Evolutionary conservation across 2,113 vertebrate species (phyloP), one percentile per base, ranked within the genome.

Genomic region (Bagarius yarrelli): DNA sequence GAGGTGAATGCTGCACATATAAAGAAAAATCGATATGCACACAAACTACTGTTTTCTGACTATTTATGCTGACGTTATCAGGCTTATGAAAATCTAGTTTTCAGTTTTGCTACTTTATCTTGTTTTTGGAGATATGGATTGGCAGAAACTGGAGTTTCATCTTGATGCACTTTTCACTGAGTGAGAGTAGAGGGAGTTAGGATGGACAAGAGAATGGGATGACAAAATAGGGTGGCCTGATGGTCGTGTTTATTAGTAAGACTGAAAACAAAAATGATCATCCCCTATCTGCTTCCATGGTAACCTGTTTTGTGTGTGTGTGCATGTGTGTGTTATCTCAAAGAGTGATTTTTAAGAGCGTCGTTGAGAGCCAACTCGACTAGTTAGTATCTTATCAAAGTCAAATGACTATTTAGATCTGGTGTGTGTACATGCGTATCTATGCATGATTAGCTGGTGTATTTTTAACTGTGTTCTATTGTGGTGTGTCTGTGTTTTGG

Each of bases 251-350:
- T 80, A 59, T 80, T 80, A 80, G 55, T 60, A 19, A 72, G 67
- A 80, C 25, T 60, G 67, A 80, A 80, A 60, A 72, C 56, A 71
- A 72, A 79, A 80, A 60, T 61, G 40, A 72, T 80, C 12, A 80
- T 50, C 55, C 27, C 8, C 36, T 23, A 60, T 80, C 67, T 61
- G 78, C 78, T 80, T 72, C 78, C 67, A 80, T 80, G 78, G 78
- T 72, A 80, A 80, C 78, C 1, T 71, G 78, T 69, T 71, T 27
- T 69, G 63, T 69, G 63, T 55, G 61, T 60, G 40, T 44, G 66
- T 64, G 59, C 50, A 9, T 44, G 32, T 79, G 77, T 69, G 13
- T 40, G 30, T 5, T 78, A 13, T 79, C 30, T 53, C 57, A 56
- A 19, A 21, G 47, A 67, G 61, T 69, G 23, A 27, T 69, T 79